Evolutionary conservation across 1,140 invertebrate species (phyloP), one percentile per base, ranked within the genome.

Genomic region (Chrysopa pallens): DNA sequence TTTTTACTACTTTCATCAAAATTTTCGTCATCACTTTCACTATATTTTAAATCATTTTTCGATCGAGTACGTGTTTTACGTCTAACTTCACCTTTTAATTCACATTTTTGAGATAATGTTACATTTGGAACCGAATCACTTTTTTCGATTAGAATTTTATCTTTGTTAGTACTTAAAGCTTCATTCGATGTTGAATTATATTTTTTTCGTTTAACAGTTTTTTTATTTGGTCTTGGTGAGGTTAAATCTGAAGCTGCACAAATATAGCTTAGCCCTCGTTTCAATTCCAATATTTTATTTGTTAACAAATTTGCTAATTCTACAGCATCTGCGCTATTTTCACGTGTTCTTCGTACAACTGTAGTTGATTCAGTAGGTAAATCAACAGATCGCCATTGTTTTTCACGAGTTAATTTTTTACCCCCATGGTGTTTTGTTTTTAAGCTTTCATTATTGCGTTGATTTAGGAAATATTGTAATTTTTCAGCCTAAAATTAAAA

Each of bases 251-350:
- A 50, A 15, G 56, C 51, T 11, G 58, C 51, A 48, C 59, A 60
- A 17, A 66, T 45, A 45, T 56, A 55, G 31, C 47, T 52, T n/a
- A 63, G 46, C 42, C 50, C 51, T 44, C 57, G 40, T 41, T 61
- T 52, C 8, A 66, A 44, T 44, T 65, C 63, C 29, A 59, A 49
- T 14, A 66, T 52, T 53, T 65, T 66, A 13, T 33, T 44, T 12
- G 50, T 53, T 12, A 59, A 49, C 2, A 46, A 39, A 6, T 29
- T 28, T 11, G 31, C 8, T 33, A 33, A 33, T 33, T 33, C 31
- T 33, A 4, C 2, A 4, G 8, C 31, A 11, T 33, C 31, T 11
- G 31, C 8, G n/a, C 31, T 33, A 12, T 11, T 33, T 12, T 33
- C 17, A 23, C 17, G 17, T 23, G 17, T 23, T 23, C 5, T 23